Conservation (phyloP, 2,113 vertebrate species). For the Labeo rohita region DNA sequence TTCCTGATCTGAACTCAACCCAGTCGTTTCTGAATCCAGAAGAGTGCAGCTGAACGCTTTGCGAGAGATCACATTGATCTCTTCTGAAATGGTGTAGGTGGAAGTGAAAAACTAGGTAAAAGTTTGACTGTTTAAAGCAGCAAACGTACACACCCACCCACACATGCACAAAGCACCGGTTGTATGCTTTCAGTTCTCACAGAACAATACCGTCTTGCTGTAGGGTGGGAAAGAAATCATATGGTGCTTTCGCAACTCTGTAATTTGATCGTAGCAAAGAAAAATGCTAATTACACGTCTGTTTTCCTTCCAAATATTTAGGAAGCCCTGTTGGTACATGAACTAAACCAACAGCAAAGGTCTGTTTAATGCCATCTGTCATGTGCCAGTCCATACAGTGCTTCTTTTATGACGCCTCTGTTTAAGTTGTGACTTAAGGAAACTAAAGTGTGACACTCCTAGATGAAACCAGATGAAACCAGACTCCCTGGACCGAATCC, state of each 20-base stretch:
- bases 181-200: conserved; percentile 16
- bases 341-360: neutral
- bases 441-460: conserved; percentile 9
- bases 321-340: conserved; percentile 3
- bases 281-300: neutral
- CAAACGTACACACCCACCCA: neutral
- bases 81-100: neutral
- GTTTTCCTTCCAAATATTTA: conserved; percentile 27
- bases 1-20: conserved; percentile 39
- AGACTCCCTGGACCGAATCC: neutral
- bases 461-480: neutral
- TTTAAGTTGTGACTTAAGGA: conserved; percentile 24
- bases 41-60: conserved; percentile 13
- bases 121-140: neutral
- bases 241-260: neutral
- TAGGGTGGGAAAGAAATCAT: neutral
- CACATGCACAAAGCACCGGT: neutral
- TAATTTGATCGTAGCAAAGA: neutral
- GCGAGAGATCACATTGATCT: neutral
- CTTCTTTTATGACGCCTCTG: neutral
- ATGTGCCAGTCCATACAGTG: neutral
- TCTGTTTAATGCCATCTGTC: conserved; percentile 30
- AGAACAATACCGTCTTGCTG: neutral
- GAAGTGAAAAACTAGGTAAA: conserved; percentile 15
- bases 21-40: neutral